A percentile compares a stretch with the other conserved stretches of the same genome.
Evolutionary conservation across 2,797 vertebrate genomes (phyloP).

Genomic region (Gymnodraco acuticeps): DNA sequence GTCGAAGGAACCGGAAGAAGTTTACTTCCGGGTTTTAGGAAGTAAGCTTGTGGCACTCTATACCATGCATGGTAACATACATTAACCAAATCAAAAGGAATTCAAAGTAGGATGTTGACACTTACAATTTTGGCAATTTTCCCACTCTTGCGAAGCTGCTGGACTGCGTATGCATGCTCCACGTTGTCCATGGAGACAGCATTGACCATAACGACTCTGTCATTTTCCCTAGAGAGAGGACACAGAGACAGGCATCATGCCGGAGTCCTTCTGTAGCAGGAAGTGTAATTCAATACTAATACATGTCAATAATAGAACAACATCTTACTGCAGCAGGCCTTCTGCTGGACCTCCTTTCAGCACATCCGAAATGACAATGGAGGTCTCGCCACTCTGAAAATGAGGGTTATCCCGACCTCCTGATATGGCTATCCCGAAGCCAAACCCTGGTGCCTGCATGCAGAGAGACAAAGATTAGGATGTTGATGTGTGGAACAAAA

Average conservation of each 20-base stretch:
- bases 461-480: conserved; percentile 31
- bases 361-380: conserved; percentile 99
- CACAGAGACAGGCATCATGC: conserved; percentile 49
- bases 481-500: not conserved
- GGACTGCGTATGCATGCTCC: conserved; percentile 97
- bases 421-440: conserved; percentile 99
- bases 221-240: conserved; percentile 91
- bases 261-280: conserved; percentile 52
- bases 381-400: conserved; percentile 99
- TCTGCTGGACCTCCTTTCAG: conserved; percentile 98
- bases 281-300: conserved; percentile 51
- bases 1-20: no score
- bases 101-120: conserved; percentile 47
- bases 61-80: no score
- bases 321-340: conserved; percentile 95
- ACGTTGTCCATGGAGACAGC: conserved; percentile 99
- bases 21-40: no score
- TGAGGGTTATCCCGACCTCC: conserved; percentile 99
- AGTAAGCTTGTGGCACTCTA: no score
- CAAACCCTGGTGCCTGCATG: conserved; percentile 96
- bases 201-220: conserved; percentile 99
- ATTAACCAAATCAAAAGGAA: not conserved
- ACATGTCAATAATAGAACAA: conserved; percentile 37
- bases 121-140: conserved; percentile 99
- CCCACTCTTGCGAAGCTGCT: conserved; percentile 98